Evolutionary conservation across 2,797 vertebrate species (phyloP), one percentile per base, ranked within the genome.

Genomic region (Clarias platycephalus): DNA sequence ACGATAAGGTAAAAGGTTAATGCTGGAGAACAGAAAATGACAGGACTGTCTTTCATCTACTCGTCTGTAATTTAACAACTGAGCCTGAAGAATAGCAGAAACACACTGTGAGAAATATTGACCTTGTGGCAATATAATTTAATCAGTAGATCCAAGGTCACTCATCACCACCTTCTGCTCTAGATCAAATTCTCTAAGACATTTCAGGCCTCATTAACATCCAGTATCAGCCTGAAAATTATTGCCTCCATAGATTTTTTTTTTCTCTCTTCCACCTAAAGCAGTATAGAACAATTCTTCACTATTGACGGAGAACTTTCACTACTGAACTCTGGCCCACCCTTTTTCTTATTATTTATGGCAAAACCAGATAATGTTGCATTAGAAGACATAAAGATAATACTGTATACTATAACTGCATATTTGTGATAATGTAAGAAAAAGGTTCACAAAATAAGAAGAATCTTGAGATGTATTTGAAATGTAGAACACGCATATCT

Each of bases 131-230:
- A 72, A 85, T 84, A 85, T 66, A 86, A 83, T 91, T 91, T 88
- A 92, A 91, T 89, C 90, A 78, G 82, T 87, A 80, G 78, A 91
- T 83, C 87, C 88, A 90, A 90, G 90, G 89, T 86, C 88, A 85
- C 88, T 86, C 87, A 85, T 83, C 86, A 90, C 82, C 81, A 86
- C 89, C 85, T 90, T 91, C 89, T 89, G 86, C 89, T 90, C 87
- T 86, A 83, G 78, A 90, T 92, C 88, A 91, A 92, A 90, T 87
- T 90, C 84, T 85, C 85, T 86, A 63, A 62, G 70, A 90, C 80
- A 88, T 88, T 87, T 89, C 83, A 81, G 82, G 87, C 34, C 86
- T 89, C 67, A 75, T 88, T 89, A 81, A 87, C 88, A 71, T 34
- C 63, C 78, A 55, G 72, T 80, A 87, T 87, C 85, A 81, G 83